Conservation (phyloP, 2,797 vertebrate species). For the Acanthurus lineatus region DNA sequence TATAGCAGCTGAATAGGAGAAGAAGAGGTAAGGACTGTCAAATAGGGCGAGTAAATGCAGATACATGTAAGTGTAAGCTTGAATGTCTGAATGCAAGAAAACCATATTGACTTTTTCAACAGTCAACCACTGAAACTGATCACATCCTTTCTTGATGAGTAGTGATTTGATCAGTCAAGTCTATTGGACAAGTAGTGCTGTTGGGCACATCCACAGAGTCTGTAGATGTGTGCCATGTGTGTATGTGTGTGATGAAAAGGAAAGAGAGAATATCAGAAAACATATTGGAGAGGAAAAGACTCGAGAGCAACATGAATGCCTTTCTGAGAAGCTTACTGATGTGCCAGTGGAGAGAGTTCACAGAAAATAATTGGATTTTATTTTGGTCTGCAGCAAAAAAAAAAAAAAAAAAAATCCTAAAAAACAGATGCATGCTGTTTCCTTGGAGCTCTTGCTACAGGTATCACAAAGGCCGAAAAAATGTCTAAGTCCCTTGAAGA, state of each 20-base stretch:
- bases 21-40: neutral
- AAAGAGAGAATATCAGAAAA: conserved; percentile 48
- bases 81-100: neutral
- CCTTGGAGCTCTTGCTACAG: conserved; percentile 54
- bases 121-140: conserved; percentile 5
- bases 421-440: conserved; percentile 55
- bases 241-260: neutral
- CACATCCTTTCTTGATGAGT: conserved; percentile 6
- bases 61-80: neutral
- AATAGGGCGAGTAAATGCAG: neutral
- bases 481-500: conserved; percentile 51
- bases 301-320: conserved; percentile 63
- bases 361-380: conserved; percentile 81
- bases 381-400: conserved; percentile 62
- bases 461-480: conserved; percentile 60
- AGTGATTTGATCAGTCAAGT: conserved; percentile 35
- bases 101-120: neutral
- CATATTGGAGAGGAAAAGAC: conserved; percentile 47
- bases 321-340: conserved; percentile 72
- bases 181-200: neutral
- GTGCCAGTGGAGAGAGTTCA: conserved; percentile 64
- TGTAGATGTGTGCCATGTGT: neutral
- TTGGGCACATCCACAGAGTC: conserved; percentile 3
- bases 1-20: neutral
- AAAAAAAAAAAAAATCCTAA: conserved; percentile 13